These are phyloP conservation scores for Sinocyclocheilus anophthalmus DNA, from an alignment of 2,113 vertebrate species.

Conservation along the genomic window DNA sequence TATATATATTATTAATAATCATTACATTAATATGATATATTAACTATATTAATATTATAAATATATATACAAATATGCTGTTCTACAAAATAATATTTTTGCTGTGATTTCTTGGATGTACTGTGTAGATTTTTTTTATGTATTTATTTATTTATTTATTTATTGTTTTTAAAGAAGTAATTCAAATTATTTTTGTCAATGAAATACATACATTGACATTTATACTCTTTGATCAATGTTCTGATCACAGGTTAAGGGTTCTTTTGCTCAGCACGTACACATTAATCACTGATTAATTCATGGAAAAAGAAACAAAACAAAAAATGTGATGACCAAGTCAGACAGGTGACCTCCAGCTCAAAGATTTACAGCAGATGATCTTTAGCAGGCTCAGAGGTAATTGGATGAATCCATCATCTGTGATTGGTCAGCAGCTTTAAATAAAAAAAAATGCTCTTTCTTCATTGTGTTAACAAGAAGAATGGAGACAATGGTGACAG, in stretches of 20 bases:
- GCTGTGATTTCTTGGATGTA: not conserved
- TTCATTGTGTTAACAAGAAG: constrained; percentile 9
- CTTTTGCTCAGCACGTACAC: not conserved
- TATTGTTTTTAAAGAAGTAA: not conserved
- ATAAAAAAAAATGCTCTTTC: constrained; percentile 5
- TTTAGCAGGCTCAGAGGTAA: not conserved
- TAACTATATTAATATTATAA: not conserved
- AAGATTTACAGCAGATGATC: not conserved
- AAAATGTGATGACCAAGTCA: not conserved
- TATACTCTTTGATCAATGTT: constrained; percentile 34
- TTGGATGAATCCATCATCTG: constrained; percentile 15
- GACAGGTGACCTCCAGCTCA: constrained; percentile 39
- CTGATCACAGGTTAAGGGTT: constrained; percentile 1
- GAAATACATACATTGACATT: constrained; percentile 9
- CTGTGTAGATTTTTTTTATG: not conserved
- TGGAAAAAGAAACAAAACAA: not conserved
- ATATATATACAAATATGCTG: not conserved
- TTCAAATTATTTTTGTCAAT: not conserved
- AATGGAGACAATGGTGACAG: not conserved
- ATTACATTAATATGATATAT: not conserved
- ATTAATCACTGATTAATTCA: constrained; percentile 23
- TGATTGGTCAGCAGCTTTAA: not conserved
- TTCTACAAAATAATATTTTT: not conserved
- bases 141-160: not conserved
- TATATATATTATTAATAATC: no score